Evolutionary conservation across 2,797 vertebrate genomes (phyloP).

Genomic region (Mus caroli): DNA sequence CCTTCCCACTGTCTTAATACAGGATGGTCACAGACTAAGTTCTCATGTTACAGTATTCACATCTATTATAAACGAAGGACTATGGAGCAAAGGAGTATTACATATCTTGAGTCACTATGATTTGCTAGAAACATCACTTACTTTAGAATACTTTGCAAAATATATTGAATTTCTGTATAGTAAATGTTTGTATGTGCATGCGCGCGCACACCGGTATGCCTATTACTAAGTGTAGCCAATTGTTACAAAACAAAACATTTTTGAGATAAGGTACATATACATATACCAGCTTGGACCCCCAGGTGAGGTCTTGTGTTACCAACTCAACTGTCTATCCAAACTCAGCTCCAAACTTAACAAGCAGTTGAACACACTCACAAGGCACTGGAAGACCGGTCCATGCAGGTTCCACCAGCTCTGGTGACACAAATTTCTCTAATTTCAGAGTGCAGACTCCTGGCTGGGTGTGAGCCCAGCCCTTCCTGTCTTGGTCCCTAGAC

Average conservation of each 20-base stretch:
- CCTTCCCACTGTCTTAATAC: neutral
- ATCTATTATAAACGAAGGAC: constrained; percentile 66
- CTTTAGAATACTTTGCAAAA: constrained; percentile 62
- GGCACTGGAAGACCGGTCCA: too few species aligned
- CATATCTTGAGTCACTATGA: constrained; percentile 48
- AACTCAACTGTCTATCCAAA: neutral
- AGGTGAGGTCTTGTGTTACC: neutral
- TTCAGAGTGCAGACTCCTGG: too few species aligned
- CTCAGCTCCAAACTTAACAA: neutral
- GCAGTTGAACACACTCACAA: neutral
- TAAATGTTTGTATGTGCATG: constrained; percentile 33
- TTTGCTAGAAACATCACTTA: constrained; percentile 70
- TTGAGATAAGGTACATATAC: neutral
- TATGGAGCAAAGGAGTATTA: constrained; percentile 63
- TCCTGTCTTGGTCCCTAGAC: neutral
- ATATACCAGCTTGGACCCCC: neutral
- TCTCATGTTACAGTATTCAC: constrained; percentile 62
- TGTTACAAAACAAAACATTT: constrained; percentile 75
- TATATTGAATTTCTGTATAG: constrained; percentile 72
- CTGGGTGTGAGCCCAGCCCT: too few species aligned
- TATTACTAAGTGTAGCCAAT: constrained; percentile 47
- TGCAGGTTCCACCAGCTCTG: too few species aligned
- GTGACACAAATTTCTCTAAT: too few species aligned
- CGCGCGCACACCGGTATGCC: neutral
- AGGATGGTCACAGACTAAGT: neutral